A percentile compares a stretch with the other conserved stretches of the same genome.
Evolutionary conservation across 2,113 vertebrate genomes (phyloP).

Genomic region (Muscicapa adusta): DNA sequence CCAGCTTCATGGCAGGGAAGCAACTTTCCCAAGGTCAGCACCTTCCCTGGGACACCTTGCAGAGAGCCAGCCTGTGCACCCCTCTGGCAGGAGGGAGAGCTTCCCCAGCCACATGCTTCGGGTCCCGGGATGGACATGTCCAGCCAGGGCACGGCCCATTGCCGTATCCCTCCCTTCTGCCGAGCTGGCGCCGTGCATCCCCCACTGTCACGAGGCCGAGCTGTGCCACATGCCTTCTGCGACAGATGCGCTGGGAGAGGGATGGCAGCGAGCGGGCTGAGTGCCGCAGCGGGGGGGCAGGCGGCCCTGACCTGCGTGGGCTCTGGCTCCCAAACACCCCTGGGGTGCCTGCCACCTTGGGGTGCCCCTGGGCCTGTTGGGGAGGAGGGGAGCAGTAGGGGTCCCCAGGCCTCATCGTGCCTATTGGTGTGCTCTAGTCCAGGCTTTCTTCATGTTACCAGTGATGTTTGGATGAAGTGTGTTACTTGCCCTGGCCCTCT

Average conservation of each 20-base stretch:
- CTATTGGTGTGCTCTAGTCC: accelerated
- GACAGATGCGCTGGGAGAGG: conserved; percentile 40
- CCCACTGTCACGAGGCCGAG: neutral
- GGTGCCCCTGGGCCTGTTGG: neutral
- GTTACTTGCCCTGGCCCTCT: accelerated
- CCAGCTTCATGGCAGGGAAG: neutral
- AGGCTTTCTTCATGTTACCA: neutral
- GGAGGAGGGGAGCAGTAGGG: neutral
- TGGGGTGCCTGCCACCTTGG: neutral
- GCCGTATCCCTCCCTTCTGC: neutral
- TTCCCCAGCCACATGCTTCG: accelerated
- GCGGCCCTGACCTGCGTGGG: neutral
- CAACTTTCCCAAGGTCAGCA: neutral
- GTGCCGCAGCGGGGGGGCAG: neutral
- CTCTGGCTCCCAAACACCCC: neutral
- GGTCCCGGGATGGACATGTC: neutral
- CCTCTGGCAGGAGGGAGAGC: neutral
- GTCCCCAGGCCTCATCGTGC: neutral
- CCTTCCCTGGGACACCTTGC: neutral
- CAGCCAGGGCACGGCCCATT: accelerated
- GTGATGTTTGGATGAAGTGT: neutral
- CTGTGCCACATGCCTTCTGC: conserved; percentile 19
- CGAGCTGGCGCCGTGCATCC: neutral
- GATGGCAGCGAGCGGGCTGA: neutral
- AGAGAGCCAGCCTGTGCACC: neutral